Evolutionary conservation across 2,888 invertebrate species (phyloP).

Genomic region (Campopleginae sp.): DNA sequence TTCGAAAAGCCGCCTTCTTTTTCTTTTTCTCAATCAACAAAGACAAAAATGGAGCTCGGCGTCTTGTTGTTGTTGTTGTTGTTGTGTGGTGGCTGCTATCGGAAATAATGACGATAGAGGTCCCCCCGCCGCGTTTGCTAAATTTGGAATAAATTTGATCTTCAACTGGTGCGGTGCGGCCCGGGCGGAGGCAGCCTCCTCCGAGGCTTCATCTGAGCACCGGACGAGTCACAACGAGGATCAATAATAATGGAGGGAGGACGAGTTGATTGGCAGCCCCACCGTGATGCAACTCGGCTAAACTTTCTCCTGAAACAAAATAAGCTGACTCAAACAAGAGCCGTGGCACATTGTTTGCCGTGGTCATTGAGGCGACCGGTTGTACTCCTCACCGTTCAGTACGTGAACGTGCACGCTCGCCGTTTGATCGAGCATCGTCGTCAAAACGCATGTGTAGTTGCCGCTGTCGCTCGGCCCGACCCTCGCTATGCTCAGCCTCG

Average conservation of each 20-base stretch:
- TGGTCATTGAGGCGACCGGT: no score
- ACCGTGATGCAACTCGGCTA: slow-evolving; percentile 87
- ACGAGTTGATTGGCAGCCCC: slow-evolving; percentile 74
- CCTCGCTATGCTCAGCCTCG: slow-evolving; percentile 85
- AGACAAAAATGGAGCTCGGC: no score
- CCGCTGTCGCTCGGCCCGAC: slow-evolving; percentile 85
- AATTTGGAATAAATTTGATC: no score
- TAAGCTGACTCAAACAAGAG: slow-evolving; percentile 76
- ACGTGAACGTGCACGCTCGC: slow-evolving; percentile 85
- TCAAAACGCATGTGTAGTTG: slow-evolving; percentile 85
- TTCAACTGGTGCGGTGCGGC: no score
- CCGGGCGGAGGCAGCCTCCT: no score
- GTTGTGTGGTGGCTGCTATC: no score
- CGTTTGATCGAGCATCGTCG: slow-evolving; percentile 84
- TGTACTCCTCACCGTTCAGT: slow-evolving; percentile 84
- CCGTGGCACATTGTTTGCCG: no score
- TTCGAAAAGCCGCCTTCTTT: no score
- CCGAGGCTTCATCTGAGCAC: slow-evolving; percentile 81
- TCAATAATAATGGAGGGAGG: slow-evolving; percentile 73
- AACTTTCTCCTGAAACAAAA: slow-evolving; percentile 87
- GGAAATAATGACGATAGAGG: no score
- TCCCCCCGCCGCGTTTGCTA: no score
- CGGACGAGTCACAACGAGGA: slow-evolving; percentile 73
- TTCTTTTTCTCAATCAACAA: slow-evolving; percentile 5
- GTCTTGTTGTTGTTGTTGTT: no score